Evolutionary conservation across 2,888 invertebrate genomes (phyloP), one percentile per base, ranked within the genome.

Genomic region (Zhuqinia jingwanae): DNA sequence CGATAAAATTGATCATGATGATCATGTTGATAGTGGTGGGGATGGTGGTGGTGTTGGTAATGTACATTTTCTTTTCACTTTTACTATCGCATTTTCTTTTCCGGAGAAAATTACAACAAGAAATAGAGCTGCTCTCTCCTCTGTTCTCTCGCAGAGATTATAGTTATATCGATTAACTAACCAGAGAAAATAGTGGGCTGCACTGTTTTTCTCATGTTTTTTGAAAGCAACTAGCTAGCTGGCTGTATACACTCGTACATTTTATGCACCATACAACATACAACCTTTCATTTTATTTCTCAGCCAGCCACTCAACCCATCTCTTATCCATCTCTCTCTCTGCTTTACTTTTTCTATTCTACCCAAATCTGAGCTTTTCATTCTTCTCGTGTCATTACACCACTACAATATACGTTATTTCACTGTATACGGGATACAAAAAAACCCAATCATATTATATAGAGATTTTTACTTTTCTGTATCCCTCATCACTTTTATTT

Each of bases 21-120:
- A 25, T 25, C 2, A 11, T 20, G 20, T 15, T 42, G 42, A 42
- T 13, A 8, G 45, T 68, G 68, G 68, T 68, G 68, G n/a, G n/a
- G n/a, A 11, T 20, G 20, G 30, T 42, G 42, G 45, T 13, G 15
- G 45, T 68, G 68, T 42, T 68, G 68, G 68, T 42, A 73, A 83
- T 83, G 45, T 36, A 63, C 82, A 63, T 76, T 76, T 63, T 75
- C 60, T 63, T 63, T 83, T 83, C 82, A 50, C 63, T 82, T 70
- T 70, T 47, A 58, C 63, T 45, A 82, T 58, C 81, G n/a, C 60
- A 63, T 78, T 63, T 77, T 2, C 27, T 42, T 42, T 10, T 58
- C 58, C 13, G 58, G 30, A 13, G 30, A 79, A 79, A 65, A 42
- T 60, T 36, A 36, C 36, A 27, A 47, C 53, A 20, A 53, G n/a